Base-by-base conservation (phyloP, 2,113 vertebrate genomes). In the Carettochelys insculpta region DNA sequence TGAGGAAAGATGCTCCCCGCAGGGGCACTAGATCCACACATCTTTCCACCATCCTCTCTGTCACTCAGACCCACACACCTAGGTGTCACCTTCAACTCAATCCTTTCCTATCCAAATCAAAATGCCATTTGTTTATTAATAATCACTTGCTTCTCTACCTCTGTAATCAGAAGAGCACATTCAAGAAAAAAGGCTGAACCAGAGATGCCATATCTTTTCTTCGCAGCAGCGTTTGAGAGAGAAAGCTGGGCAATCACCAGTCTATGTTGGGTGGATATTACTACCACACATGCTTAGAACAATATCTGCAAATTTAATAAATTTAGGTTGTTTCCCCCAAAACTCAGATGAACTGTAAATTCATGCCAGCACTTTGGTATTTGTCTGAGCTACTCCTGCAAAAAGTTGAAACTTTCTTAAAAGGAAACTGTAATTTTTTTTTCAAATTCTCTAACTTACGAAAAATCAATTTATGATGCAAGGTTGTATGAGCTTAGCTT, bases 401-500 rank as follows among this genome's bases (percentile, higher is more conserved):
- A 29, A 77, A 77, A 38, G 3, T 9, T 9, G 8, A 43, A 13
- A 16, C 20, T 51, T 56, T 85, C 77, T 77, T 48, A 27, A 3
- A 3, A 82, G 80, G 82, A 87, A 22, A 1, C 1, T 3, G 22
- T 22, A 75, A n/a, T 53, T 50, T 56, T 77, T 90, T 50, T 56
- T 77, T 89, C 86, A 77, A 53, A 47, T 8, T 77, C 27, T 56
- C 76, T 43, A 47, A 12, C 56, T 34, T 53, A 22, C 80, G 81
- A 53, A 79, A 77, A 56, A 71, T 84, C 53, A 58, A 58, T 38
- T 27, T 87, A 75, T 87, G 82, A 91, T 77, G 89, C 61, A 80
- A 27, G 48, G 90, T 13, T 93, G n/a, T 71, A 95, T 83, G 24
- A 83, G 22, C 81, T 61, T 31, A 92, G 89, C 78, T 89, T 91